phyloP scores from a whole-genome alignment of 2,797 vertebrate species.

The Acanthopagrus latus region DNA sequence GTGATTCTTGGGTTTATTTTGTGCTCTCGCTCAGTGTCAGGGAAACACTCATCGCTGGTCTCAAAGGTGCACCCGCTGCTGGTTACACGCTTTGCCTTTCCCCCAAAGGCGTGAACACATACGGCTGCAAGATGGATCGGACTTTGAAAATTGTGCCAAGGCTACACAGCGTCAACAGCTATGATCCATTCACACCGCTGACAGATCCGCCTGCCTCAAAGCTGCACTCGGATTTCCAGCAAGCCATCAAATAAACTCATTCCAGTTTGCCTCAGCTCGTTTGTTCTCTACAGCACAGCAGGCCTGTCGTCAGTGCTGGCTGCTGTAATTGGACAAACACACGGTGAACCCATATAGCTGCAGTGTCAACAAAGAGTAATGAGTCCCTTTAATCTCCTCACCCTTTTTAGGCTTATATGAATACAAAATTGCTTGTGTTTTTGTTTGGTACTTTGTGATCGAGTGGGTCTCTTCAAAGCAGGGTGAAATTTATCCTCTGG shows the following conservation, averaged over 20 bases:
- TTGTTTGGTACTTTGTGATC: constrained; percentile 16
- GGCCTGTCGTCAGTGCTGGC: constrained; percentile 22
- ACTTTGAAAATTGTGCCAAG: constrained; percentile 62
- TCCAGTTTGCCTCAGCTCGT: constrained; percentile 40
- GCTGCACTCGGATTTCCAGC: constrained; percentile 39
- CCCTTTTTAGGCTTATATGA: constrained; percentile 41
- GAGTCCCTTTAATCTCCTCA: constrained; percentile 49
- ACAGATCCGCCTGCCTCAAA: constrained; percentile 47
- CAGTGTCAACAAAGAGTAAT: constrained; percentile 33
- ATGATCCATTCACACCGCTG: constrained; percentile 54
- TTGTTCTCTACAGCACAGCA: constrained; percentile 22
- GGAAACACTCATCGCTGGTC: constrained; percentile 29
- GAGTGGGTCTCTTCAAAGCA: too few species aligned
- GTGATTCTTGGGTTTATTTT: constrained; percentile 15
- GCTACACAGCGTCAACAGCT: constrained; percentile 47
- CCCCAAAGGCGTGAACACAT: constrained; percentile 29
- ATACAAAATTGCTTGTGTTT: constrained; percentile 22
- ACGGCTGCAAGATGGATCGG: constrained; percentile 47
- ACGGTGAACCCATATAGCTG: constrained; percentile 33
- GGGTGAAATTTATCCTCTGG: too few species aligned
- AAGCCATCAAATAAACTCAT: constrained; percentile 57
- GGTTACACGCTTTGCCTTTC: constrained; percentile 5
- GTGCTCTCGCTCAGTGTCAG: constrained; percentile 3
- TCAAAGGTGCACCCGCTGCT: background rate
- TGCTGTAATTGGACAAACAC: constrained; percentile 54